Base-by-base conservation (phyloP, 2,113 vertebrate species). In the Pampusana beccarii region DNA sequence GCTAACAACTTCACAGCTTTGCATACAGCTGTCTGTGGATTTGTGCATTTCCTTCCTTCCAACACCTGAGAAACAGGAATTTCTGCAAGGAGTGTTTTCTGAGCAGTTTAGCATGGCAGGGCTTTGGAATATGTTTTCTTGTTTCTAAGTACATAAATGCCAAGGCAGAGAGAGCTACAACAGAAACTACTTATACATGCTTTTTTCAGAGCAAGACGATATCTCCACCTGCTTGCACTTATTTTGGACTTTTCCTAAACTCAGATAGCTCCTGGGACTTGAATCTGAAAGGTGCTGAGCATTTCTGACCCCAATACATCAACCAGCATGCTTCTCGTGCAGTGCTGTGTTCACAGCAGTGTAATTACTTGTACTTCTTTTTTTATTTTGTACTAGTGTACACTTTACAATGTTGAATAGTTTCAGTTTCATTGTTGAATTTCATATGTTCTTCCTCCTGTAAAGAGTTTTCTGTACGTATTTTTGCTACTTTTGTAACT, bases 181-280 rank as follows among this genome's bases (percentile, higher is more conserved):
- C 11, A 81, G n/a, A 60, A 79, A 38, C 33, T 48, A 42, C 36
- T 87, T 62, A 40, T 75, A 42, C 19, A 19, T 34, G 13, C 3
- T 50, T 31, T 81, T 61, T 56, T 62, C 24, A 48, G 64, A 86
- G 24, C 16, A 82, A 50, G 40, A 58, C 46, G 60, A 51, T 38
- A 48, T 93, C 64, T 81, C 79, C 51, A 74, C 60, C 51, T 93
- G 65, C 42, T 92, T 95, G 56, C 57, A 81, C 26, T 92, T 94
- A 80, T 3, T 67, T 60, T 42, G 60, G 79, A 31, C 42, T 88
- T 80, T 61, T 88, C 23, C 46, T 77, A 80, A 80, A 88, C 48
- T 80, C 31, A 17, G 0, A 46, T 0, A 3, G 31, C 60, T 81
- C 72, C 46, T 71, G 77, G 60, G 77, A 84, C 38, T 67, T 80